Percentiles rank a stretch among this genome's conserved stretches.
Evolutionary conservation across 2,797 vertebrate genomes (phyloP).

Genomic region (Rhinatrema bivittatum): DNA sequence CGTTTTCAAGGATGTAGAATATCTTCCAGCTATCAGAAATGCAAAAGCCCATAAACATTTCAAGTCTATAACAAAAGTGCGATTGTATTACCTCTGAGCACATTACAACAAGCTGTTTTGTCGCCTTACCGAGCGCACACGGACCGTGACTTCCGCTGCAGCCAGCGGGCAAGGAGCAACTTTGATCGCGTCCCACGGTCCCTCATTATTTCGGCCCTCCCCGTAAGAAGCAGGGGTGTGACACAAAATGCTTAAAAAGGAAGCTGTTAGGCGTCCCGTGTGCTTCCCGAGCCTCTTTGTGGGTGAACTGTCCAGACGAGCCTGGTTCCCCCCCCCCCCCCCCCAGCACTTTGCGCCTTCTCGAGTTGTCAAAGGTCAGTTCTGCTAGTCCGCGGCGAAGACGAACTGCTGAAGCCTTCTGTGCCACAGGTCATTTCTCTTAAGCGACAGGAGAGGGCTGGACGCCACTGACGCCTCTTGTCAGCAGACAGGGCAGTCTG

Average conservation of each 20-base stretch:
- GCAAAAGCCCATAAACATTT: slow-evolving; percentile 20
- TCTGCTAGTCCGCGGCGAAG: slow-evolving; percentile 63
- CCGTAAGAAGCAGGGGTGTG: slow-evolving; percentile 34
- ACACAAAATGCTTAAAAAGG: too few species aligned
- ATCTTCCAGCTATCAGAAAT: slow-evolving; percentile 1
- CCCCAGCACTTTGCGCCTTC: slow-evolving; percentile 52
- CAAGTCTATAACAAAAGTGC: slow-evolving; percentile 12
- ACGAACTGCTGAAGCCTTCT: slow-evolving; percentile 45
- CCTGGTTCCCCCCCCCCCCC: slow-evolving; percentile 22
- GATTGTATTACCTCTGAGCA: slow-evolving; percentile 24
- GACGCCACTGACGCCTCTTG: slow-evolving; percentile 43
- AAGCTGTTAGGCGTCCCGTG: slow-evolving; percentile 18
- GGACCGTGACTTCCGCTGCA: slow-evolving; percentile 23
- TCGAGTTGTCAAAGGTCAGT: slow-evolving; percentile 81
- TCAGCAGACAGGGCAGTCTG: slow-evolving; percentile 28
- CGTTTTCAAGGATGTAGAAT: not conserved
- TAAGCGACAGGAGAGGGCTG: slow-evolving; percentile 52
- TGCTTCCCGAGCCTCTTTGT: slow-evolving; percentile 25
- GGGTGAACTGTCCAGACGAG: slow-evolving; percentile 26
- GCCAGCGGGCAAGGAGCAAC: slow-evolving; percentile 28
- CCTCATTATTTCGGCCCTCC: slow-evolving; percentile 44
- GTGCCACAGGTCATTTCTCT: slow-evolving; percentile 65
- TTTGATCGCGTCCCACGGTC: slow-evolving; percentile 35
- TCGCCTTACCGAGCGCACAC: slow-evolving; percentile 21
- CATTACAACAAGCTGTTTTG: slow-evolving; percentile 27